Evolutionary conservation across 2,888 invertebrate species (phyloP).

Genomic region (Prosapia bicincta): DNA sequence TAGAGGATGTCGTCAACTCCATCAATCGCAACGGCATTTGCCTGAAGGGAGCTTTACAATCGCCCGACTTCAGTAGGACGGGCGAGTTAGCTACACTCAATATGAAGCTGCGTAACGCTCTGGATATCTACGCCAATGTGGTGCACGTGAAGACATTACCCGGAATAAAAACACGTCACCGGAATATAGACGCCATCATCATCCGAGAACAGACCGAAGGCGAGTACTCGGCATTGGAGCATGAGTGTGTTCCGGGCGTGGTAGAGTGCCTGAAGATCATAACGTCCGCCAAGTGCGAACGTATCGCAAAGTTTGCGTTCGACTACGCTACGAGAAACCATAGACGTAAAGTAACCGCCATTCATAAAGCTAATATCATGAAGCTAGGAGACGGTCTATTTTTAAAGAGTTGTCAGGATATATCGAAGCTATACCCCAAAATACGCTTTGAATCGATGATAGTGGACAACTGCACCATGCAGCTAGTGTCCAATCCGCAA

Average conservation of each 20-base stretch:
- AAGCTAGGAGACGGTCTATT: constrained; percentile 97
- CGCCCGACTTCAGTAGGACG: constrained; percentile 82
- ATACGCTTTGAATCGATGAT: constrained; percentile 97
- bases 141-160: constrained; percentile 93
- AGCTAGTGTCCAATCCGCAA: constrained; percentile 95
- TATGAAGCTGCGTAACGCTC: constrained; percentile 82
- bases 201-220: constrained; percentile 99
- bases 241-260: constrained; percentile 84
- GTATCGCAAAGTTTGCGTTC: constrained; percentile 99
- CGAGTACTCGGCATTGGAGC: constrained; percentile 96
- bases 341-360: constrained; percentile 94
- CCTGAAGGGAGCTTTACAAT: constrained; percentile 82
- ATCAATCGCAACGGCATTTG: constrained; percentile 83
- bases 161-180: constrained; percentile 83
- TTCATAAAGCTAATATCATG: constrained; percentile 99
- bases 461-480: constrained; percentile 99
- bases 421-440: constrained; percentile 85
- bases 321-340: constrained; percentile 94
- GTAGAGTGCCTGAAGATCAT: constrained; percentile 97
- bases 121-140: constrained; percentile 90
- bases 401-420: constrained; percentile 81
- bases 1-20: constrained; percentile 81
- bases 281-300: constrained; percentile 84
- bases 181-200: constrained; percentile 90
- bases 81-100: constrained; percentile 90